Evolutionary conservation across 2,888 invertebrate species (phyloP).

Genomic region (Caenorhabditis sinica): DNA sequence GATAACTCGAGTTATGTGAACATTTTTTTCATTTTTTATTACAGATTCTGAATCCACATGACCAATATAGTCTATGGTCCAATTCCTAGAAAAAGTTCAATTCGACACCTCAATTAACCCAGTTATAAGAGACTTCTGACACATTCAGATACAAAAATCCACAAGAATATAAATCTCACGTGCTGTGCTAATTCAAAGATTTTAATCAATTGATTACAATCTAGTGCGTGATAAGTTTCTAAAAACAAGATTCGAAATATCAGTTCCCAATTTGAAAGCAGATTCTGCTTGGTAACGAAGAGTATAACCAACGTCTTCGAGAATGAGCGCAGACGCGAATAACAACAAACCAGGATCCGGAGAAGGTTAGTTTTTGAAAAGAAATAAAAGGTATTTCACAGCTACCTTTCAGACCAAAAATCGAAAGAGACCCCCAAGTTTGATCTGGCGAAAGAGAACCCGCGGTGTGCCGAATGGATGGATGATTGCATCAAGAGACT

Average conservation of each 20-base stretch:
- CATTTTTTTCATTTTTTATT: too few species aligned
- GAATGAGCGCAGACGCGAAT: conserved; percentile 55
- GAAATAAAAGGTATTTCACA: background rate
- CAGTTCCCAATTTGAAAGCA: conserved; percentile 24
- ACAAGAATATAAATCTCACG: too few species aligned
- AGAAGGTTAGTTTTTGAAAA: conserved; percentile 12
- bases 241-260: background rate
- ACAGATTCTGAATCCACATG: too few species aligned
- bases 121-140: too few species aligned
- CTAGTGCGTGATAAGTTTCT: background rate
- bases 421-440: conserved; percentile 13
- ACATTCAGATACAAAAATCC: too few species aligned
- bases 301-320: conserved; percentile 11
- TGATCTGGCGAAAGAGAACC: conserved; percentile 27
- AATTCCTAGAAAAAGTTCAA: too few species aligned
- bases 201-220: background rate
- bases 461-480: conserved; percentile 69
- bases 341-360: conserved; percentile 42
- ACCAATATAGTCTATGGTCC: too few species aligned
- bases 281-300: conserved; percentile 13
- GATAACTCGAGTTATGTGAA: too few species aligned
- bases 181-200: too few species aligned
- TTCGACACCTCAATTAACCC: too few species aligned
- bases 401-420: background rate
- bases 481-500: conserved; percentile 75